These are phyloP conservation scores for Bos indicus DNA, from an alignment of 2,113 vertebrate species.

Conservation along the genomic window DNA sequence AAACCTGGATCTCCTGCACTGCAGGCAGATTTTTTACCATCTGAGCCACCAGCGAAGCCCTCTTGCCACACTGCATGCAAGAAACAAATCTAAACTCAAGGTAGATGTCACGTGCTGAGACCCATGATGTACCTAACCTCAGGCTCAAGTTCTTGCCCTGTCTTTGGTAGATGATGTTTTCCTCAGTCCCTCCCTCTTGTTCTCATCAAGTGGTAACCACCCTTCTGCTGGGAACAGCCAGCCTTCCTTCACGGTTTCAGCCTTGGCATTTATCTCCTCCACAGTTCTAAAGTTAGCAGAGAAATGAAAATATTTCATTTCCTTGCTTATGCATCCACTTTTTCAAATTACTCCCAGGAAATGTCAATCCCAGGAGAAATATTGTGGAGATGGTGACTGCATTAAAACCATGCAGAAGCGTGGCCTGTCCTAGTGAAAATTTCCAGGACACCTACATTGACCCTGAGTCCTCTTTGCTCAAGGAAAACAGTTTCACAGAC, in stretches of 20 bases:
- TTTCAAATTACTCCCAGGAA: conserved; percentile 65
- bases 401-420: conserved; percentile 38
- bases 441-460: not conserved
- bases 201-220: not conserved
- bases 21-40: not conserved
- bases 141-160: not conserved
- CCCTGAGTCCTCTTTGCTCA: not conserved
- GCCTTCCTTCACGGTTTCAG: conserved; percentile 22
- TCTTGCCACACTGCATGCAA: not conserved
- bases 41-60: not conserved
- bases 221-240: conserved; percentile 16
- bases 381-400: conserved; percentile 9
- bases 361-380: conserved; percentile 62
- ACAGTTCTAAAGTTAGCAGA: conserved; percentile 48
- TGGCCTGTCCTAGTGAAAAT: conserved; percentile 31
- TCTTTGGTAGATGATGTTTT: not conserved
- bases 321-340: conserved; percentile 50
- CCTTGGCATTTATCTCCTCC: conserved; percentile 41
- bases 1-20: not conserved
- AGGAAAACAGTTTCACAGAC: not conserved
- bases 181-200: not conserved
- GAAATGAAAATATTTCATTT: conserved; percentile 64
- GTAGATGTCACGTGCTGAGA: not conserved
- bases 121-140: not conserved
- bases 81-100: not conserved